Percentiles rank a stretch among this genome's conserved stretches.
phyloP scores from a whole-genome alignment of 2,113 vertebrate species.

The Lophotis ruficrista region DNA sequence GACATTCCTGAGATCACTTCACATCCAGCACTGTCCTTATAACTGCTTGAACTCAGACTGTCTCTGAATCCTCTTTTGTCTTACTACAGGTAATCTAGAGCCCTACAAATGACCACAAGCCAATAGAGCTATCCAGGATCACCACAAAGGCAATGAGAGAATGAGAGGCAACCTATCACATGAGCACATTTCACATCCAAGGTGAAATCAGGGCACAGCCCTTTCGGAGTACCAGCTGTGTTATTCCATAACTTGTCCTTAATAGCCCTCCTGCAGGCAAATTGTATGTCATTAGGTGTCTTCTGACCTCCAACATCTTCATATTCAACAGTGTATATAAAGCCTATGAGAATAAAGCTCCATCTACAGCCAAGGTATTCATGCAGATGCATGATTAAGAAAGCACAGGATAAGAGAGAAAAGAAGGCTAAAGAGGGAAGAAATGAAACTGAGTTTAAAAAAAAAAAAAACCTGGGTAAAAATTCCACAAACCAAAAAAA shows the following conservation, averaged over 20 bases:
- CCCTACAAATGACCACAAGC: background rate
- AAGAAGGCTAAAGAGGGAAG: background rate
- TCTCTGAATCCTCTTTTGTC: background rate
- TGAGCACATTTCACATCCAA: background rate
- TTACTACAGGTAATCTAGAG: background rate
- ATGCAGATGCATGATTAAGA: background rate
- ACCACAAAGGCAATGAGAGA: background rate
- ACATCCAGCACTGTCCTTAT: background rate
- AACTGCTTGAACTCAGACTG: background rate
- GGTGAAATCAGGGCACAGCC: background rate
- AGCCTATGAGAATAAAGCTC: background rate
- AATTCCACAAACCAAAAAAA: background rate
- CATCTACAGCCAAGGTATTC: background rate
- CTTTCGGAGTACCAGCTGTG: background rate
- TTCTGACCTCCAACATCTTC: background rate
- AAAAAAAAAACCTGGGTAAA: background rate
- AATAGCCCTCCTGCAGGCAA: background rate
- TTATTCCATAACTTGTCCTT: background rate
- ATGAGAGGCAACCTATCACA: background rate
- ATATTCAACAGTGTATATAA: background rate
- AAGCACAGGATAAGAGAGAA: background rate
- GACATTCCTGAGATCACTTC: background rate
- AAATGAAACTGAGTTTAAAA: background rate
- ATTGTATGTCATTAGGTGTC: background rate
- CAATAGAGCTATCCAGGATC: background rate